phyloP scores from a whole-genome alignment of 2,888 invertebrate genomes.

The Drosophila conformis region DNA sequence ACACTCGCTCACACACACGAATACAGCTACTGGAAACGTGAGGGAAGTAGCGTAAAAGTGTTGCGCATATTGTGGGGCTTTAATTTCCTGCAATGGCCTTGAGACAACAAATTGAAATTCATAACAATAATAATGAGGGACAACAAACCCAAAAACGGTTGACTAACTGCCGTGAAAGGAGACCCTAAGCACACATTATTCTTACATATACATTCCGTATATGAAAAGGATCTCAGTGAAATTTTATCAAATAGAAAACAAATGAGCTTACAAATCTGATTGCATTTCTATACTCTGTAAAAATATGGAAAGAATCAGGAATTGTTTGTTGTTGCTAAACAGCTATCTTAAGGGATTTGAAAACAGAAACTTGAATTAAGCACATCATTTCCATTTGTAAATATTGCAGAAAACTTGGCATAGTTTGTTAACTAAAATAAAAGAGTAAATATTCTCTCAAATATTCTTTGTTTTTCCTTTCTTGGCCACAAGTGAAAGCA shows the following conservation, averaged over 20 bases:
- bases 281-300: neutral
- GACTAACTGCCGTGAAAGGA: conserved; percentile 36
- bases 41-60: conserved; percentile 58
- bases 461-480: neutral
- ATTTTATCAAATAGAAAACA: conserved; percentile 28
- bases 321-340: no score
- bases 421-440: neutral
- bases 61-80: conserved; percentile 66
- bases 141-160: conserved; percentile 22
- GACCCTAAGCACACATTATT: neutral
- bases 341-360: neutral
- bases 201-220: neutral
- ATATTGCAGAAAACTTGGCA: neutral
- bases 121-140: conserved; percentile 65
- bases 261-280: conserved; percentile 44
- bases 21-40: conserved; percentile 10
- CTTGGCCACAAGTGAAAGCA: neutral
- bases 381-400: neutral
- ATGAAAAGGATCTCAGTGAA: conserved; percentile 12
- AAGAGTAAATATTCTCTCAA: neutral
- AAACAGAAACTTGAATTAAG: neutral
- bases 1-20: conserved; percentile 16
- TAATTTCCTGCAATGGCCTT: conserved; percentile 73
- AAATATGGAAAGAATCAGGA: neutral
- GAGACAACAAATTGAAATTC: conserved; percentile 73